phyloP scores from a whole-genome alignment of 2,888 invertebrate genomes.

The Cenopis cana region DNA sequence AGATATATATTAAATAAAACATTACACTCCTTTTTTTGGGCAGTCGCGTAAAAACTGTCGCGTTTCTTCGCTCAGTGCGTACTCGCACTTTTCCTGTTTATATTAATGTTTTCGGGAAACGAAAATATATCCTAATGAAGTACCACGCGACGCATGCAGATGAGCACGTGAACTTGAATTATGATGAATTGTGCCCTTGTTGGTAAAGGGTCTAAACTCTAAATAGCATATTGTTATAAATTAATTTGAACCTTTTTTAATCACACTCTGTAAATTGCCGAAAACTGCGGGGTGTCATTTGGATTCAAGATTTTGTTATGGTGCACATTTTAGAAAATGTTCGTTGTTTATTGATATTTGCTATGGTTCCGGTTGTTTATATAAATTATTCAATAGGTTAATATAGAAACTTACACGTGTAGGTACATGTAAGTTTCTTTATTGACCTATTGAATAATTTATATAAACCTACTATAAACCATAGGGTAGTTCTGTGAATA shows the following conservation, averaged over 20 bases:
- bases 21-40: no score
- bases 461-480: no score
- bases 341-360: no score
- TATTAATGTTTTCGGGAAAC: constrained; percentile 62
- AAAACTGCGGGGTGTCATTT: neutral
- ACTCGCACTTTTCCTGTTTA: constrained; percentile 51
- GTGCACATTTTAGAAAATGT: no score
- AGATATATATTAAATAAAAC: no score
- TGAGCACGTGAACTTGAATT: constrained; percentile 51
- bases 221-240: neutral
- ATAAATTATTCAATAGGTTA: no score
- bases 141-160: constrained; percentile 63
- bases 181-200: constrained; percentile 25
- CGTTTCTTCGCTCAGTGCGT: constrained; percentile 52
- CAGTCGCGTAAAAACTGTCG: constrained; percentile 4
- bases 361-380: no score
- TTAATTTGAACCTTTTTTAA: neutral
- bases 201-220: neutral
- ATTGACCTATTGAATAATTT: no score
- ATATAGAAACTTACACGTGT: no score
- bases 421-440: no score
- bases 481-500: no score
- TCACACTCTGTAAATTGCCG: neutral
- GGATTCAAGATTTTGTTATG: constrained; percentile 3
- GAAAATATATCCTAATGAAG: constrained; percentile 68